Base-by-base conservation (phyloP, 2,113 vertebrate species). In the Oplegnathus fasciatus region DNA sequence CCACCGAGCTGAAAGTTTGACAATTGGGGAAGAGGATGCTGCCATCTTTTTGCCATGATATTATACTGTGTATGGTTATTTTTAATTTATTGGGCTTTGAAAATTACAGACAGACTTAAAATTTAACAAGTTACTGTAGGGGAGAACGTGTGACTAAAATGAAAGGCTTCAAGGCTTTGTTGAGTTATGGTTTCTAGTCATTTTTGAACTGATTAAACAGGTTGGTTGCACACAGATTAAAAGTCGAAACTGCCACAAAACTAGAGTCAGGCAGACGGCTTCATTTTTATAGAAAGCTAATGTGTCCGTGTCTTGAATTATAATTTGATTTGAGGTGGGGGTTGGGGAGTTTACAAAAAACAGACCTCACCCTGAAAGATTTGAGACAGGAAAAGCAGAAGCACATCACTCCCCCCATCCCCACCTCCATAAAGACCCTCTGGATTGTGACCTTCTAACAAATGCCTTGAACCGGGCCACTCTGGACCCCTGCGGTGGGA, bases 401-500 rank as follows among this genome's bases (percentile, higher is more conserved):
- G 34, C 75, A 60, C 69, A 55, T 75, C 32, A 57, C 46, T n/a
- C 73, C 57, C 48, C 67, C 37, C 44, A 6, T n/a, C 69, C 52
- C 71, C 64, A 84, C 80, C 83, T 78, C 84, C 75, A 83, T 78
- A 86, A 88, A 89, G 80, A 83, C 79, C 87, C 87, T 84, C 67
- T 80, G 84, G 84, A 90, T 90, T 87, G 88, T 90, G 83, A 89
- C 86, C 89, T 86, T 83, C 50, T 84, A 90, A 91, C 90, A 91
- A 92, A 86, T 81, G 81, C 75, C 68, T 75, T 85, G 83, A 89
- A 89, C 71, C 28, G 68, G 84, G 80, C 77, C 85, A 64, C 78
- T 88, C 78, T 87, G 88, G 89, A 90, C 93, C 91, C 86, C 89
- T 88, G 90, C 4, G 79, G 93, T 94, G 94, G 89, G 93, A 94